phyloP scores from a whole-genome alignment of 1,140 invertebrate species.

The Apis mellifera region Amel_HAv3.1 CM009939.2:11379501-11380000 shows the following conservation, averaged over 20 bases:
- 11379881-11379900: constrained; percentile 42
- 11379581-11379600: constrained; percentile 61
- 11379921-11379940: constrained; percentile 81
- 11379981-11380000: not conserved
- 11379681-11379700: constrained; percentile 65
- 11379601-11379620: constrained; percentile 64
- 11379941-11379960: constrained; percentile 77
- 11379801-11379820: constrained; percentile 49
- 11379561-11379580: constrained; percentile 47
- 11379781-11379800: constrained; percentile 72
- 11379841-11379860: constrained; percentile 45
- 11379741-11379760: constrained; percentile 75
- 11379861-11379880: constrained; percentile 46
- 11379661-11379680: constrained; percentile 33
- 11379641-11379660: constrained; percentile 32
- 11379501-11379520: constrained; percentile 23
- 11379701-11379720: constrained; percentile 70
- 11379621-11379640: constrained; percentile 35
- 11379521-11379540: not conserved
- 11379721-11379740: constrained; percentile 80
- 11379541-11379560: no score
- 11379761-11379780: constrained; percentile 71
- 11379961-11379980: constrained; percentile 63
- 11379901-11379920: constrained; percentile 76
- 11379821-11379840: constrained; percentile 56